phyloP scores from a whole-genome alignment of 2,888 invertebrate genomes.

The Epinotia bilunana region DNA sequence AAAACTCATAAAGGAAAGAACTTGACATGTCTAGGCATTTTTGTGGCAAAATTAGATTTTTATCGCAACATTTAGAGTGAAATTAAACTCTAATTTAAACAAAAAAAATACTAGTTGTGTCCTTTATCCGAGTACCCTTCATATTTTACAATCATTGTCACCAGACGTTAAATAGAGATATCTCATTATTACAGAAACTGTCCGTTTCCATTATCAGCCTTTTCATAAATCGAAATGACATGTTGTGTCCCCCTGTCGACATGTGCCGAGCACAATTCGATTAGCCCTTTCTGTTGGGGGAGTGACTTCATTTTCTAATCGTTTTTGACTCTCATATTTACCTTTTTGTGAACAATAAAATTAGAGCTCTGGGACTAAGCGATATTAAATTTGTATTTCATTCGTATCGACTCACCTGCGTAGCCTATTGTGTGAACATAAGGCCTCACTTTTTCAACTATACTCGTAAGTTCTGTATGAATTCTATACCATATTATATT shows the following conservation, averaged over 20 bases:
- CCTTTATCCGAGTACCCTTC: no score
- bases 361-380: neutral
- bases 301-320: slow-evolving; percentile 44
- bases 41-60: no score
- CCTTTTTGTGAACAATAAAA: slow-evolving; percentile 30
- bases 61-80: no score
- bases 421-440: neutral
- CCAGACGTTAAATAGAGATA: slow-evolving; percentile 67
- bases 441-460: neutral
- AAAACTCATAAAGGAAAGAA: no score
- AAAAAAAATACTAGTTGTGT: no score
- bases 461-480: neutral
- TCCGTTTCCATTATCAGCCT: slow-evolving; percentile 57
- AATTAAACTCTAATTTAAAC: no score
- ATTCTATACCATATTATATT: neutral
- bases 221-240: slow-evolving; percentile 58
- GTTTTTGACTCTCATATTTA: slow-evolving; percentile 24
- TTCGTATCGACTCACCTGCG: neutral
- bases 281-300: slow-evolving; percentile 52
- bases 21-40: no score
- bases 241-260: slow-evolving; percentile 53
- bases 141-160: slow-evolving; percentile 46
- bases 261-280: slow-evolving; percentile 57
- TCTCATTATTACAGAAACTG: slow-evolving; percentile 55
- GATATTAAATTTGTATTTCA: neutral